Conservation (phyloP, 2,113 vertebrate species). For the Ibidorhyncha struthersii region DNA sequence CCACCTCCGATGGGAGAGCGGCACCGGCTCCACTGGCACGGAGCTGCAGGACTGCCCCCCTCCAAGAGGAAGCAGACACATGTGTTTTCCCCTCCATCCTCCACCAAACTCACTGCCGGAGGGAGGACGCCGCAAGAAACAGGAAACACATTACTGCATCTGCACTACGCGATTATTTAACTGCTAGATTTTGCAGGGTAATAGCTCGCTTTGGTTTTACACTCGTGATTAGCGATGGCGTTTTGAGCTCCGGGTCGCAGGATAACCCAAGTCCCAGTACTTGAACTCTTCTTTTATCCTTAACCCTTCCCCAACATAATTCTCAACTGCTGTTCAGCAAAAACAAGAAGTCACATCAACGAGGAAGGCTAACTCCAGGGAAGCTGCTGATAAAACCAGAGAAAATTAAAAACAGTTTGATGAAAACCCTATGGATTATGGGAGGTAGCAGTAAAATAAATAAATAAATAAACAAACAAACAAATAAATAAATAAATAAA, state of each 20-base stretch:
- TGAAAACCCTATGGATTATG: background rate
- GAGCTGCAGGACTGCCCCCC: background rate
- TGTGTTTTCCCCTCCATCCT: background rate
- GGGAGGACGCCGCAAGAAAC: background rate
- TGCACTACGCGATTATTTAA: background rate
- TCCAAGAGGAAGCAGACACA: background rate
- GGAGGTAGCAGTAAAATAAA: background rate
- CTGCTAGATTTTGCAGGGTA: background rate
- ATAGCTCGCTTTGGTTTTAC: background rate
- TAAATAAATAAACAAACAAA: background rate
- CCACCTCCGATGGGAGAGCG: background rate
- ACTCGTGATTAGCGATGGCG: fast-evolving
- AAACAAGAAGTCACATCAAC: background rate
- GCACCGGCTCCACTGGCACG: fast-evolving
- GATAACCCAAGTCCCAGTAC: background rate
- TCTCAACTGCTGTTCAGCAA: background rate
- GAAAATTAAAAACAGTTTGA: background rate
- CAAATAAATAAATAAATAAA: background rate
- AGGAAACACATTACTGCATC: background rate
- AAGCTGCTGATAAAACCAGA: background rate
- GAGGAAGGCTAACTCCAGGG: background rate
- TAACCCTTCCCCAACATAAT: background rate
- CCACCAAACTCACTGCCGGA: background rate
- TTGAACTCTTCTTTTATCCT: background rate
- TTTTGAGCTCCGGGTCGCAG: background rate